A percentile compares a stretch with the other conserved stretches of the same genome.
Evolutionary conservation across 2,888 invertebrate species (phyloP).

Genomic region (Pterostichus madidus): DNA sequence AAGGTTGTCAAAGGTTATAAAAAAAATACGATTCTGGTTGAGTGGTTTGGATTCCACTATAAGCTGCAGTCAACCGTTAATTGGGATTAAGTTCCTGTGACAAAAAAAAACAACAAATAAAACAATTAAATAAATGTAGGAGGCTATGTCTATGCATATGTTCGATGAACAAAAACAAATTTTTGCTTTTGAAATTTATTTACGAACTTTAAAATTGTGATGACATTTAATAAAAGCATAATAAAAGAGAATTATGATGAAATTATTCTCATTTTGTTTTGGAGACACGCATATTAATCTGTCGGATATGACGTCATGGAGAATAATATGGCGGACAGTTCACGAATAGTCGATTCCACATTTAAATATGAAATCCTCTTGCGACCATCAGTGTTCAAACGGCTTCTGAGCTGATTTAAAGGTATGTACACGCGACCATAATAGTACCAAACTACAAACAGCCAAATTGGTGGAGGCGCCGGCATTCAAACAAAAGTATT

Average conservation of each 20-base stretch:
- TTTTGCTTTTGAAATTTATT: constrained; percentile 25
- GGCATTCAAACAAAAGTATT: no score
- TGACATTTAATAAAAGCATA: constrained; percentile 44
- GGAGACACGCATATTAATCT: constrained; percentile 45
- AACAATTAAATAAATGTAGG: no score
- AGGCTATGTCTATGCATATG: no score
- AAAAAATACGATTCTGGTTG: no score
- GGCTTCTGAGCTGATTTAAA: constrained; percentile 51
- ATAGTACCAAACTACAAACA: neutral
- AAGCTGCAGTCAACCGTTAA: no score
- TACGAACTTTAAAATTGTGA: constrained; percentile 16
- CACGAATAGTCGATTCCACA: constrained; percentile 50
- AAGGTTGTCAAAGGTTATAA: no score
- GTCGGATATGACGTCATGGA: constrained; percentile 37
- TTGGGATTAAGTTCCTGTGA: no score
- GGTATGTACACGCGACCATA: constrained; percentile 25
- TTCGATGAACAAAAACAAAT: constrained; percentile 2
- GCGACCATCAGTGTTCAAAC: constrained; percentile 51
- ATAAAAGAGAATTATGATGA: constrained; percentile 31
- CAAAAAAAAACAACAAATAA: no score
- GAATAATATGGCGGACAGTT: constrained; percentile 50
- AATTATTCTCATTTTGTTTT: constrained; percentile 51
- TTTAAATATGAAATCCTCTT: constrained; percentile 59
- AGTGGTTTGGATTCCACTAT: no score
- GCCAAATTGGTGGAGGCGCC: no score